Conservation (phyloP, 2,888 invertebrate species). For the Salpingus planirostris region DNA sequence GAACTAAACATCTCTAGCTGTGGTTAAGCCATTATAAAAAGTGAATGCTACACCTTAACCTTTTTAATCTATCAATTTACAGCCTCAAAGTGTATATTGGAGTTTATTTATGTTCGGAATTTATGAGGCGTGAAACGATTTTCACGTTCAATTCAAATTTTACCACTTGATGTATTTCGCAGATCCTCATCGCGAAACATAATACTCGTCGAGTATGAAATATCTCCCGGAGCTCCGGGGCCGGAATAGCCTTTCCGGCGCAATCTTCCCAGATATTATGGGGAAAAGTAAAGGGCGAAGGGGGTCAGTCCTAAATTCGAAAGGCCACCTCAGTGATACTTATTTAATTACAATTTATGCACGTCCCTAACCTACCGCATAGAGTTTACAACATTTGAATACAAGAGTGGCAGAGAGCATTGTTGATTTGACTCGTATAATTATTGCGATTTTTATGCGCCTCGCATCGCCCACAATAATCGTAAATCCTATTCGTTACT, state of each 20-base stretch:
- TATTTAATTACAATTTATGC: conserved; percentile 23
- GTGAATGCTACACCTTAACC: conserved; percentile 23
- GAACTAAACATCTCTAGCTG: conserved; percentile 20
- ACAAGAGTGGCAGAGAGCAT: conserved; percentile 21
- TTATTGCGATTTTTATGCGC: conserved; percentile 38
- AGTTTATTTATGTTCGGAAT: conserved; percentile 22
- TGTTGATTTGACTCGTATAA: conserved; percentile 29
- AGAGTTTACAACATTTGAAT: conserved; percentile 19
- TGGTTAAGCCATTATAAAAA: conserved; percentile 25
- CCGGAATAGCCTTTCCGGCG: neutral
- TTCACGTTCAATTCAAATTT: conserved; percentile 19
- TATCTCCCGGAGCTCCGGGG: no score
- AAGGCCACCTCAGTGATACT: conserved; percentile 20
- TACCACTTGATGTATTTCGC: conserved; percentile 6
- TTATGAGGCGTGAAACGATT: conserved; percentile 25
- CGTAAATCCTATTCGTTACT: conserved; percentile 32
- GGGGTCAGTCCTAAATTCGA: conserved; percentile 2
- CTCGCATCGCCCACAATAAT: conserved; percentile 25
- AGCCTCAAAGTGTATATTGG: conserved; percentile 21
- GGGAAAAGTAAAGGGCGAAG: neutral
- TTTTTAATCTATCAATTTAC: conserved; percentile 27
- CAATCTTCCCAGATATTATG: neutral
- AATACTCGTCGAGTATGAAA: neutral
- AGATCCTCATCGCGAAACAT: conserved; percentile 2
- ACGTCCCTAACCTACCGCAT: conserved; percentile 31